Evolutionary conservation across 2,797 vertebrate species (phyloP), one percentile per base, ranked within the genome.

Genomic region (Ataeniobius toweri): DNA sequence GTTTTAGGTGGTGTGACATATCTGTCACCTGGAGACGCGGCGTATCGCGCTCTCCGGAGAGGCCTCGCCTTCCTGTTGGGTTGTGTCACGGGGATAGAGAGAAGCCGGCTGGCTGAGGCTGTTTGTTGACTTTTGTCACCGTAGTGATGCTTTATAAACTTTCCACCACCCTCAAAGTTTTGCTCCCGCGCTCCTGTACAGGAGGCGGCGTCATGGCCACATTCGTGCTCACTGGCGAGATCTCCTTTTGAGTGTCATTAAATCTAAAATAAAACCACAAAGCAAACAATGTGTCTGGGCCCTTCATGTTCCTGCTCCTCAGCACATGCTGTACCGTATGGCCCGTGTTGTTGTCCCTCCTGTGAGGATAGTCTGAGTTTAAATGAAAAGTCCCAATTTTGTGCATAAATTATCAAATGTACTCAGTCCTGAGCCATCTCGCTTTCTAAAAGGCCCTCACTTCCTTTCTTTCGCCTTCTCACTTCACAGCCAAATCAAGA

Each of bases 1-100:
- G 97, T 97, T 98, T 98, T 97, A 96, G 96, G 96, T 90, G 92
- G 96, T 96, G 95, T 98, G 98, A 98, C 97, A 99, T 97, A 97
- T 97, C 97, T 99, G 97, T 99, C 97, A 98, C 94, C 94, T 95
- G 94, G 95, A 95, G 95, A 96, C 86, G 93, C 85, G 93, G 88
- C 89, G 93, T 84, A 89, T 81, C 93, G 86, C 81, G 89, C 93
- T 94, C 94, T 94, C 91, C 79, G 89, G 92, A 95, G 91, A 89
- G 94, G 90, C 93, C 92, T 93, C 85, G 91, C 89, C 92, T 94
- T 95, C 93, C 94, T 93, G 93, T 93, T 94, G 89, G 93, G 94
- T 48, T 69, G 67, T 93, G 92, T 93, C 85, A 78, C 72, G 79
- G 83, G 88, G 83, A 41, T 79, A 72, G 83, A 79, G 79, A 75